Evolutionary conservation across 2,113 vertebrate genomes (phyloP).

Genomic region (Gnathochromis pfefferi): DNA sequence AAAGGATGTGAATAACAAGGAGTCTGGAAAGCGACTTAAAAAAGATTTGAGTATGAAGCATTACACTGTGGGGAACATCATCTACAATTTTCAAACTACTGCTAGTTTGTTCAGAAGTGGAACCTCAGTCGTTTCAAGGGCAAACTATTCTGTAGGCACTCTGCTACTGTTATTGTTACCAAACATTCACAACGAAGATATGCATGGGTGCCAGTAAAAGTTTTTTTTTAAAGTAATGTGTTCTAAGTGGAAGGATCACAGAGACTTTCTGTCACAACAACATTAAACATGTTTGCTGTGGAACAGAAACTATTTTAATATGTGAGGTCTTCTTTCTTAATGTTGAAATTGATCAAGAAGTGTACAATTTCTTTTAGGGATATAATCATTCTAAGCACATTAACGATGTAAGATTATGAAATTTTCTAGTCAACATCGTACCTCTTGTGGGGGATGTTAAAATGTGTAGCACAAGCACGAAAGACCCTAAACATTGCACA

Average conservation of each 20-base stretch:
- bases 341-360: not conserved
- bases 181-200: not conserved
- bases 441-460: not conserved
- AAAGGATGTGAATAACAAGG: not conserved
- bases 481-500: not conserved
- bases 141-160: not conserved
- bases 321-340: not conserved
- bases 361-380: not conserved
- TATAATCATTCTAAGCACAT: not conserved
- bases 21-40: not conserved
- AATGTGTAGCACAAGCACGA: not conserved
- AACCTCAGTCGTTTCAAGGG: not conserved
- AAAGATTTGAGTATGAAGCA: not conserved
- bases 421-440: not conserved
- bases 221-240: not conserved
- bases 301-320: not conserved
- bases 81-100: not conserved
- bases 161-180: not conserved
- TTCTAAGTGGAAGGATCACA: not conserved
- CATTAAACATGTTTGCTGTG: not conserved
- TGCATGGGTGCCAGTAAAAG: not conserved
- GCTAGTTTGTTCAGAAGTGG: not conserved
- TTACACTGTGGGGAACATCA: not conserved
- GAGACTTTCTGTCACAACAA: not conserved
- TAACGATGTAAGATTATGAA: not conserved